Evolutionary conservation across 2,797 vertebrate species (phyloP).

Genomic region (Scolopax bukidnonensis): DNA sequence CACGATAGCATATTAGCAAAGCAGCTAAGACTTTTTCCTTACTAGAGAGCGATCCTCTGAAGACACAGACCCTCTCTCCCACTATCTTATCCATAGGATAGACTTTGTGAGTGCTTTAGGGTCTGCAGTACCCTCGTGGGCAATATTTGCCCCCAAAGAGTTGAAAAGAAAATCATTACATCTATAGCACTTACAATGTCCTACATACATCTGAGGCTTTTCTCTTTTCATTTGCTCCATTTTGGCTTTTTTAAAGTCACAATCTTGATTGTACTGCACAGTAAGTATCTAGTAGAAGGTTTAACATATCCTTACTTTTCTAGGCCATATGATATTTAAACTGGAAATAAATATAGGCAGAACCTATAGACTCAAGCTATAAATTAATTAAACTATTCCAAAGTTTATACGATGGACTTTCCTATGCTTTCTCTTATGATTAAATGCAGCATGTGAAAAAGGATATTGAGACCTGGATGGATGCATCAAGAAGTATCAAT

Average conservation of each 20-base stretch:
- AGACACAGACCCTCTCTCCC: constrained; percentile 55
- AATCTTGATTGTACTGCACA: constrained; percentile 1
- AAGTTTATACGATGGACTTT: constrained; percentile 63
- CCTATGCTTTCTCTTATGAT: constrained; percentile 75
- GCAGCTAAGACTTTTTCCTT: constrained; percentile 58
- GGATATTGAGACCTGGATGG: constrained; percentile 84
- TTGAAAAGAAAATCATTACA: constrained; percentile 39
- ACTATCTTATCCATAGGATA: constrained; percentile 58
- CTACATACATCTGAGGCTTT: neutral
- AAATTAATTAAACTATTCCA: constrained; percentile 61
- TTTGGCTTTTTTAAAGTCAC: neutral
- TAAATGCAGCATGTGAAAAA: constrained; percentile 82
- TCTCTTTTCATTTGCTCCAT: neutral
- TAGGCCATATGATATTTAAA: constrained; percentile 62
- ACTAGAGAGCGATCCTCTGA: constrained; percentile 45
- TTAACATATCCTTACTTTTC: constrained; percentile 63
- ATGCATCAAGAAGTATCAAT: constrained; percentile 89
- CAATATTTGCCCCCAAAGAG: constrained; percentile 46
- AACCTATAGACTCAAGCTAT: constrained; percentile 60
- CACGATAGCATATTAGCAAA: neutral
- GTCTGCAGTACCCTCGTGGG: constrained; percentile 19
- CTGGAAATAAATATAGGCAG: constrained; percentile 65
- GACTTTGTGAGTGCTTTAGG: constrained; percentile 65
- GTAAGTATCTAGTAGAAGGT: neutral
- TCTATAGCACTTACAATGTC: constrained; percentile 63